Evolutionary conservation across 1,140 invertebrate genomes (phyloP).

Genomic region (Achroia grisella): DNA sequence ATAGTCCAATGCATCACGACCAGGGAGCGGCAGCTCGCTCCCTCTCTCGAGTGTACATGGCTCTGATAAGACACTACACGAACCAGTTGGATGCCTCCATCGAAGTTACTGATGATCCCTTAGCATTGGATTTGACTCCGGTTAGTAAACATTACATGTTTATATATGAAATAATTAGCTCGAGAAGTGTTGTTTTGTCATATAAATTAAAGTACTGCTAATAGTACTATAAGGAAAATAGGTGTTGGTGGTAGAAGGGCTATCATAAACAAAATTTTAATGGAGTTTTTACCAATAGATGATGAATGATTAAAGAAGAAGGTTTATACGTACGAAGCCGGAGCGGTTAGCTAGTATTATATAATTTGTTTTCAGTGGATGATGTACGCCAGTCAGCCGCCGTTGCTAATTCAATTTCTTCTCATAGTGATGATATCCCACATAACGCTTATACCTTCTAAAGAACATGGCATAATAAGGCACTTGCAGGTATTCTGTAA

Average conservation of each 20-base stretch:
- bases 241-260: not conserved
- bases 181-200: too few species aligned
- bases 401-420: conserved; percentile 42
- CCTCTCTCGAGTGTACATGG: conserved; percentile 35
- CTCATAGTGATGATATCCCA: conserved; percentile 48
- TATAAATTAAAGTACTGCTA: too few species aligned
- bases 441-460: conserved; percentile 45
- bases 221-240: too few species aligned
- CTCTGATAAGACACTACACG: conserved; percentile 41
- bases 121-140: conserved; percentile 35
- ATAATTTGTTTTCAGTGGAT: conserved; percentile 31
- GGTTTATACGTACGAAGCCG: too few species aligned
- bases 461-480: conserved; percentile 45
- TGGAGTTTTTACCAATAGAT: too few species aligned
- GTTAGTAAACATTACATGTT: conserved; percentile 22
- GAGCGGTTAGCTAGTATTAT: too few species aligned
- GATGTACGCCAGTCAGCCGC: conserved; percentile 22
- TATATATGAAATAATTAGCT: not conserved
- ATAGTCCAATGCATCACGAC: conserved; percentile 51
- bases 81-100: conserved; percentile 30
- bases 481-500: conserved; percentile 52
- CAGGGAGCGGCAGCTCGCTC: conserved; percentile 35
- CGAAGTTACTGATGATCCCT: conserved; percentile 39
- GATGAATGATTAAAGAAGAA: too few species aligned
- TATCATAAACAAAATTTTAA: not conserved